Conservation (phyloP, 1,140 invertebrate genomes). For the Bradysia coprophila region DNA sequence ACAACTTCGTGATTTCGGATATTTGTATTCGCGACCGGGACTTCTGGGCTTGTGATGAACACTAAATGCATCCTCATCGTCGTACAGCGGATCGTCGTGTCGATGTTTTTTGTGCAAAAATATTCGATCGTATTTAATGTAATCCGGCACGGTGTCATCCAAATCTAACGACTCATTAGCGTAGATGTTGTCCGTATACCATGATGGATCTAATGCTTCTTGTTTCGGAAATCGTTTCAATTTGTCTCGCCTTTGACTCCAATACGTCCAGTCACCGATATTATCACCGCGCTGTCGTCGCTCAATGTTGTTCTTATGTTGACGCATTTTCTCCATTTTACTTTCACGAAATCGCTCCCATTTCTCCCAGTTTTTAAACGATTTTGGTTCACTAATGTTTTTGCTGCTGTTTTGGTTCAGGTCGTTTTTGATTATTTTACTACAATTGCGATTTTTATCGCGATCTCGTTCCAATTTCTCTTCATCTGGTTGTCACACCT, state of each 20-base stretch:
- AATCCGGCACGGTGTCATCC: conserved; percentile 19
- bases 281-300: neutral
- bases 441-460: conserved; percentile 4
- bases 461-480: conserved; percentile 13
- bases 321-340: conserved; percentile 22
- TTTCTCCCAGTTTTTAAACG: conserved; percentile 23
- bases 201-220: conserved; percentile 17
- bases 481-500: conserved; percentile 51
- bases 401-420: neutral
- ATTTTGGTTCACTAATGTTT: conserved; percentile 19
- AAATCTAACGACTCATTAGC: conserved; percentile 23
- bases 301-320: conserved; percentile 1
- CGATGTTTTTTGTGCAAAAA: conserved; percentile 19
- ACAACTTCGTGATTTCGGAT: conserved; percentile 22
- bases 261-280: neutral
- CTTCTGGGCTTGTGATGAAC: conserved; percentile 5
- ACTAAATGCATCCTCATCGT: conserved; percentile 11
- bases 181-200: conserved; percentile 28
- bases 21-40: conserved; percentile 19
- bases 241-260: conserved; percentile 18
- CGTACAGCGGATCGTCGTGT: conserved; percentile 15
- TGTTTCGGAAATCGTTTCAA: conserved; percentile 29
- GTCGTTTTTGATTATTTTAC: neutral
- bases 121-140: conserved; percentile 4
- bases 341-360: conserved; percentile 23